A percentile compares a stretch with the other conserved stretches of the same genome.
Evolutionary conservation across 1,140 invertebrate genomes (phyloP).

Genomic region (Heliconius congener): DNA sequence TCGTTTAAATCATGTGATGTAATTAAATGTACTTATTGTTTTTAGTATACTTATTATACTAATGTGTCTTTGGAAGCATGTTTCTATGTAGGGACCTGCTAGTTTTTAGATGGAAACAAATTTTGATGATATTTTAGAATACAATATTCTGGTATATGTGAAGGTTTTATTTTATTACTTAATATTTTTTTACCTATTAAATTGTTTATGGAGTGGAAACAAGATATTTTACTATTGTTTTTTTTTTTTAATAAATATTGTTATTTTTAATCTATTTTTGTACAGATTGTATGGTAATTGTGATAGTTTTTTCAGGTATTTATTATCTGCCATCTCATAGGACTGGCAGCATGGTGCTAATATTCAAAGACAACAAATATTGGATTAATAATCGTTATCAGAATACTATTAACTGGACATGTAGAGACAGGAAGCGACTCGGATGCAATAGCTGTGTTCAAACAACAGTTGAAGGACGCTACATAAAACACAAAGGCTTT

Average conservation of each 20-base stretch:
- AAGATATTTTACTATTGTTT: conserved; percentile 9
- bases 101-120: conserved; percentile 55
- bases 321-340: conserved; percentile 74
- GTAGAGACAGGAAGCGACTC: conserved; percentile 67
- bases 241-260: neutral
- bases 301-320: conserved; percentile 64
- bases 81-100: conserved; percentile 74
- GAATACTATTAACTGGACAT: conserved; percentile 78
- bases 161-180: conserved; percentile 36
- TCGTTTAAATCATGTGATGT: conserved; percentile 60
- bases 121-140: conserved; percentile 73
- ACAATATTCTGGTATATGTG: conserved; percentile 70
- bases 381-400: conserved; percentile 78
- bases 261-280: neutral
- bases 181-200: conserved; percentile 28
- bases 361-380: conserved; percentile 77
- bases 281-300: conserved; percentile 31
- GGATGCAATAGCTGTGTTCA: conserved; percentile 75
- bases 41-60: conserved; percentile 38
- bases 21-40: conserved; percentile 65
- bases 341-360: conserved; percentile 73
- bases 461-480: conserved; percentile 69
- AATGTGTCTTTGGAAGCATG: conserved; percentile 57
- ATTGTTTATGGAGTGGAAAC: neutral
- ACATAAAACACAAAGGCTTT: conserved; percentile 71